Evolutionary conservation across 2,888 invertebrate species (phyloP).

Genomic region (Leptinotarsa rubiginosa): DNA sequence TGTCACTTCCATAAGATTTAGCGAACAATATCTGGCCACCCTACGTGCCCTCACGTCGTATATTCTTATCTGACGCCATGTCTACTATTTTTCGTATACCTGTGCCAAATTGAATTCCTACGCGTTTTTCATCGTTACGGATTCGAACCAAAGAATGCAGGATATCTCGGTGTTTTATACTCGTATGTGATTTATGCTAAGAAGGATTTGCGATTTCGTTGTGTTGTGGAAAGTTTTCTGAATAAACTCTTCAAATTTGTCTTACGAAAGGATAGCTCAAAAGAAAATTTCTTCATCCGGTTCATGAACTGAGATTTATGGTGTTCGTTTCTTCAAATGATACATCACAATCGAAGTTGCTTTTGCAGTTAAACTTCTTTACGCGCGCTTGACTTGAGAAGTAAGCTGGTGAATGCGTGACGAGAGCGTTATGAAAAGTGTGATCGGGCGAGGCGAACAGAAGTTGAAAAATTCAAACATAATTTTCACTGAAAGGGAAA

Average conservation of each 20-base stretch:
- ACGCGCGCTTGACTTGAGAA: too few species aligned
- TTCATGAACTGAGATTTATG: too few species aligned
- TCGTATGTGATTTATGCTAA: neutral
- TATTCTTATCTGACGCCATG: conserved; percentile 34
- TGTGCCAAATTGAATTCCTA: conserved; percentile 29
- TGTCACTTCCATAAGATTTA: conserved; percentile 24
- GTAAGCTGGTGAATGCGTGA: too few species aligned
- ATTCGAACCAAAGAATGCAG: neutral
- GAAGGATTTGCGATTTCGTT: neutral
- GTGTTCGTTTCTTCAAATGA: too few species aligned
- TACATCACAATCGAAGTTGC: too few species aligned
- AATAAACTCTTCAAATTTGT: neutral
- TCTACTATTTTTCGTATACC: conserved; percentile 29
- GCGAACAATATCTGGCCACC: conserved; percentile 22
- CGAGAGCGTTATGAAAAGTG: too few species aligned
- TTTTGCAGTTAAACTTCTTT: too few species aligned
- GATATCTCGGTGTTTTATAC: neutral
- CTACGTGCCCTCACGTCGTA: conserved; percentile 20
- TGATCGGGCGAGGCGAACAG: too few species aligned
- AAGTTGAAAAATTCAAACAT: too few species aligned
- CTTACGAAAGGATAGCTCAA: too few species aligned
- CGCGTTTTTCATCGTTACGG: conserved; percentile 30
- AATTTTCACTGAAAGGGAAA: too few species aligned
- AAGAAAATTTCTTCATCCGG: too few species aligned
- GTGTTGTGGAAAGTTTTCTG: neutral